Evolutionary conservation across 2,888 invertebrate species (phyloP).

Genomic region (Aporophyla lueneburgensis): DNA sequence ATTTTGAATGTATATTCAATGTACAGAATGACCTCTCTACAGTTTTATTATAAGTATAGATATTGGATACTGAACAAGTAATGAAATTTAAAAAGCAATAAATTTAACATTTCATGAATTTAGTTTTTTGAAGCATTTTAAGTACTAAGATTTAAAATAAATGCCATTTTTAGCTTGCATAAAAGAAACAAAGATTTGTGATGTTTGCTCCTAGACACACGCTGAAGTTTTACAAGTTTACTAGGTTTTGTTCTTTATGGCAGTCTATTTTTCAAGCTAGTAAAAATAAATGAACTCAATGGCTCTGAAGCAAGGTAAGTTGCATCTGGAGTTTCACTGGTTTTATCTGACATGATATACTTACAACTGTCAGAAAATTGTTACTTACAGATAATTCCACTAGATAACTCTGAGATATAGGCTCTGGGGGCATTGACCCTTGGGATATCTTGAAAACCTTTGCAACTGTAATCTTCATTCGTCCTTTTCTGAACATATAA

Average conservation of each 20-base stretch:
- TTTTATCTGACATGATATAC: constrained; percentile 2
- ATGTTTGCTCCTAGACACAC: neutral
- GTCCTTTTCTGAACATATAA: constrained; percentile 98
- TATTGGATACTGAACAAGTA: no score
- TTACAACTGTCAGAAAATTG: constrained; percentile 14
- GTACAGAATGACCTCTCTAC: no score
- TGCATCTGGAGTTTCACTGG: neutral
- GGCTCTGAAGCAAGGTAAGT: neutral
- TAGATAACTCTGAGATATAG: constrained; percentile 97
- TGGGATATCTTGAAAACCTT: constrained; percentile 96
- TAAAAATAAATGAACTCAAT: neutral
- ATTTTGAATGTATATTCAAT: no score
- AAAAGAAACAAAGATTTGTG: neutral
- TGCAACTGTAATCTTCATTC: constrained; percentile 99
- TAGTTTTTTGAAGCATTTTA: no score
- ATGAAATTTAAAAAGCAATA: no score
- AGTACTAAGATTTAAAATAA: neutral
- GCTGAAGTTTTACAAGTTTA: neutral
- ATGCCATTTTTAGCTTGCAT: neutral
- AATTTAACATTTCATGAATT: no score
- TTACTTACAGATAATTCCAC: constrained; percentile 96
- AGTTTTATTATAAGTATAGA: no score
- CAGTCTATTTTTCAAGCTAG: no score
- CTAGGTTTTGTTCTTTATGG: no score
- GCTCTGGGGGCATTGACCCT: constrained; percentile 94